Conservation (phyloP, 1,140 invertebrate species). For the Drosophila auraria region DNA sequence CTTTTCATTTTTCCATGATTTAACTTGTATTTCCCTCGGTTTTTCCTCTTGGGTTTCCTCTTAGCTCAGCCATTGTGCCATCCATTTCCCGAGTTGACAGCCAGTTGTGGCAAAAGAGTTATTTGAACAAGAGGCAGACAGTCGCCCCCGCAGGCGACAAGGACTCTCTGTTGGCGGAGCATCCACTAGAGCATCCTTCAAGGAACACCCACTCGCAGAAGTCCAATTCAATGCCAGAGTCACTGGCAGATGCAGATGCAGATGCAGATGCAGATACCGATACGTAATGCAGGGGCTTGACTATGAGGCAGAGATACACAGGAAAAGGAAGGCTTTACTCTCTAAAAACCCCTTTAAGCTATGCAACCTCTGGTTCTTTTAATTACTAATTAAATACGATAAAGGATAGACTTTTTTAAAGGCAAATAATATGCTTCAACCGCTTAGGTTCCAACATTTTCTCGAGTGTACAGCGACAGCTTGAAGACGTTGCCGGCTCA, state of each 20-base stretch:
- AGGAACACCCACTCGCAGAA: neutral
- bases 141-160: constrained; percentile 30
- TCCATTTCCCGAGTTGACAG: neutral
- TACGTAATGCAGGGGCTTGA: neutral
- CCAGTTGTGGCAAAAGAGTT: constrained; percentile 27
- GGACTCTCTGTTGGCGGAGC: constrained; percentile 20
- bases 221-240: neutral
- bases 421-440: no score
- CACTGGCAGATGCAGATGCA: constrained; percentile 1
- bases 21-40: neutral
- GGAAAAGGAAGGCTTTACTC: no score
- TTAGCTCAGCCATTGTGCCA: neutral
- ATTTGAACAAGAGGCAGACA: constrained; percentile 18
- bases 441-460: neutral
- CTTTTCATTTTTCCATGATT: constrained; percentile 4
- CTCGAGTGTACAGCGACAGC: neutral
- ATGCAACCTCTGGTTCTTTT: no score
- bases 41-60: neutral
- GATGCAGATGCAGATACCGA: neutral
- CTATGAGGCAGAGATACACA: neutral
- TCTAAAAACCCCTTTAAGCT: no score
- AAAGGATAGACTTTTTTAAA: no score
- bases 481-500: neutral
- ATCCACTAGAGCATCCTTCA: constrained; percentile 21
- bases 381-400: no score